These are phyloP conservation scores for Microtus ochrogaster DNA, from an alignment of 2,113 vertebrate species.

Conservation along the genomic window DNA sequence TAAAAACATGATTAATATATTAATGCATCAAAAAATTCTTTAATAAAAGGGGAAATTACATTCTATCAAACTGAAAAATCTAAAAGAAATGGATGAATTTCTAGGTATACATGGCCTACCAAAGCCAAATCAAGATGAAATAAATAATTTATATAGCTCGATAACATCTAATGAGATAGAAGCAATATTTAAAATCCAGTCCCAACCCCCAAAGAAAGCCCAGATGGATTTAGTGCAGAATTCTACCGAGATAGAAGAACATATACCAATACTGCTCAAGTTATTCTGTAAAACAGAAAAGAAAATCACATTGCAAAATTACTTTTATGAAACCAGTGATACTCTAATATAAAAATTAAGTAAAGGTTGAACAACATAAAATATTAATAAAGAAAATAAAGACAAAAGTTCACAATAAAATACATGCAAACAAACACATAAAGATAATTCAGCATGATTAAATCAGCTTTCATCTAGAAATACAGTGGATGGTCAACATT, in stretches of 20 bases:
- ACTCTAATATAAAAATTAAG: not conserved
- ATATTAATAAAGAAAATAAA: not conserved
- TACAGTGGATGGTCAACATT: not conserved
- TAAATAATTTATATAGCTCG: not conserved
- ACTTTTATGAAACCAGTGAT: not conserved
- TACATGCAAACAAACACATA: not conserved
- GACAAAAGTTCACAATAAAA: not conserved
- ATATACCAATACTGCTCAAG: not conserved
- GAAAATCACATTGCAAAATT: not conserved
- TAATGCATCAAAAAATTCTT: not conserved
- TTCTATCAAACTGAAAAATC: not conserved
- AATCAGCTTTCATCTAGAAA: not conserved
- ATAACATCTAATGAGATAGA: not conserved
- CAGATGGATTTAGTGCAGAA: not conserved
- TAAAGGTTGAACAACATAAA: not conserved
- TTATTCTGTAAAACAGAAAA: not conserved
- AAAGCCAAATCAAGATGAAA: not conserved
- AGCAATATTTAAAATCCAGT: not conserved
- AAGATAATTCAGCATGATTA: not conserved
- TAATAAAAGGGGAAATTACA: not conserved
- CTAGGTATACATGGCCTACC: not conserved
- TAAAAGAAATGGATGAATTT: not conserved
- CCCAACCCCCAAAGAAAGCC: not conserved
- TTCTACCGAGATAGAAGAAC: not conserved
- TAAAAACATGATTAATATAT: not conserved